Percentiles rank a stretch among this genome's conserved stretches.
Evolutionary conservation across 92 coral and sea anemone genomes (phyloP).

Genomic region (Actinernus sp.): DNA sequence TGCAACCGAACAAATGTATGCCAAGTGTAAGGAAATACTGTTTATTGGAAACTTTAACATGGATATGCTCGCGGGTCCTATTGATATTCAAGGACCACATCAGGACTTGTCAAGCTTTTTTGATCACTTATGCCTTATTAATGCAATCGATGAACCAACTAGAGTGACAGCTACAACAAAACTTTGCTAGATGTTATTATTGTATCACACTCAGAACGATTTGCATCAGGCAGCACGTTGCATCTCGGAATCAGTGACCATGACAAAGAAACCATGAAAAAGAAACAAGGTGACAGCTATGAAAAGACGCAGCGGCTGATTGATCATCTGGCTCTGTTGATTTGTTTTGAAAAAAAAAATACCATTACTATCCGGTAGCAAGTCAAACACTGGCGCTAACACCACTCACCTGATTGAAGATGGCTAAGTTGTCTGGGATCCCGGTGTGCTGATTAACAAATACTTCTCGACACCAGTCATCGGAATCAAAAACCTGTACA

Average conservation of each 20-base stretch:
- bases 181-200: slow-evolving; percentile 53
- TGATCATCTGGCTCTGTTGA: too few relatives aligned
- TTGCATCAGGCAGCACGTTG: slow-evolving; percentile 48
- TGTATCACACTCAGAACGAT: slow-evolving; percentile 49
- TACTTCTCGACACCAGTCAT: slow-evolving; percentile 22
- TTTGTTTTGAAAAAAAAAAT: slow-evolving; percentile 9
- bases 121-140: slow-evolving; percentile 30
- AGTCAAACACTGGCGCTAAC: not conserved
- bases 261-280: slow-evolving; percentile 18
- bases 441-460: slow-evolving; percentile 2
- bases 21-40: not conserved
- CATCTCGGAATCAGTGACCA: slow-evolving; percentile 71
- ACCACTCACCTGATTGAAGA: not conserved
- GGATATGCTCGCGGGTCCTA: slow-evolving; percentile 26
- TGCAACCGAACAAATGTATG: slow-evolving; percentile 19
- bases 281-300: slow-evolving; percentile 10
- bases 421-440: not conserved
- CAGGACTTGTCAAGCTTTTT: not conserved
- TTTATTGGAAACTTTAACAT: slow-evolving; percentile 50
- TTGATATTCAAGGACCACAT: not conserved
- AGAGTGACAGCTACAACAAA: slow-evolving; percentile 44
- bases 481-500: not conserved
- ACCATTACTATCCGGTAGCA: slow-evolving; percentile 6
- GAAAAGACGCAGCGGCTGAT: slow-evolving; percentile 1
- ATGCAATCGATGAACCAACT: slow-evolving; percentile 46